Evolutionary conservation across 2,797 vertebrate genomes (phyloP), one percentile per base, ranked within the genome.

Genomic region (Periophthalmus magnuspinnatus): DNA sequence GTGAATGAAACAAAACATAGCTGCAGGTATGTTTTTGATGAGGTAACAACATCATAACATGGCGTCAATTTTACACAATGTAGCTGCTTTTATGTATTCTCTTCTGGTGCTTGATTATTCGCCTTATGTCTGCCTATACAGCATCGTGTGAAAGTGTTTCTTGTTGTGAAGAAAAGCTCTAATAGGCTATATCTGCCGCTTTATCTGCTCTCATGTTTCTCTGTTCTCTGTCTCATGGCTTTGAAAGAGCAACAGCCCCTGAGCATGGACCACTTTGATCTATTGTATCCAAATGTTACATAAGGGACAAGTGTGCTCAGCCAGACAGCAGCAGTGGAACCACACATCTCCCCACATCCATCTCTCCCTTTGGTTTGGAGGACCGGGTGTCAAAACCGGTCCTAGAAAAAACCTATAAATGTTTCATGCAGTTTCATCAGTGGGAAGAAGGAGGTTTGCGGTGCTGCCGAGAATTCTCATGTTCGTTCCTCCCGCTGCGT

Each of bases 401-500:
- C 91, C 64, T 65, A 70, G 80, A 82, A 81, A 81, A 82, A 82
- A 71, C 68, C 56, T 79, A 34, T 89, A 77, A 88, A 88, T 90
- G 80, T 88, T 91, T 90, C 74, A 91, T 89, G 74, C 68, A 28
- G 71, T 84, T 84, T 85, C 76, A 80, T 89, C 83, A 79, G 19
- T 1, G 79, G 76, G 59, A 74, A 70, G 58, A 72, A 54, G 71
- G 63, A 70, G 71, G 60, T 77, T 82, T 72, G 72, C 78, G 71
- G 22, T 79, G 70, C 61, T 78, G 79, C 76, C 67, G 48, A 72
- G 67, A 73, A 69, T 74, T 72, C 69, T 65, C 56, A 22, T 81
- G 75, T 80, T 64, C 67, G 11, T 71, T 77, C 65, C 70, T 75
- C 32, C 59, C 57, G 67, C 64, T 32, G 63, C 61, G 45, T 72